Base-by-base conservation (phyloP, 2,888 invertebrate genomes). In the Acrobasis suavella region DNA sequence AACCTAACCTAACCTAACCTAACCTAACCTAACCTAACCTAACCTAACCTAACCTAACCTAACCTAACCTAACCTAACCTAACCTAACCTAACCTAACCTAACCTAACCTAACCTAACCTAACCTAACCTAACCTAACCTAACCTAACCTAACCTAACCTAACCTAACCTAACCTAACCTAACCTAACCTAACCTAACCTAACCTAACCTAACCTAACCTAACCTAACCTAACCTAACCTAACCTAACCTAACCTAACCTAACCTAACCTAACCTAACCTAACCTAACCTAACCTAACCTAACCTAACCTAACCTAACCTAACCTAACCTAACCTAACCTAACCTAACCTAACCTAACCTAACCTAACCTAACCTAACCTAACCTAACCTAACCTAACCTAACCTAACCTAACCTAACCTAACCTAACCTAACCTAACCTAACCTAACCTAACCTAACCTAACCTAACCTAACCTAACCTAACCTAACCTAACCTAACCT, bases 11-110 rank as follows among this genome's bases (percentile, higher is more conserved):
- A n/a, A n/a, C n/a, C n/a, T n/a, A n/a, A n/a, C n/a, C n/a, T n/a
- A 64, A 65, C 65, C 68, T 65, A 65, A 66, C 67, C 66, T 65
- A 56, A 61, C 64, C 64, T 60, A 63, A 65, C 67, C 67, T 64
- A 69, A 69, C 68, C 68, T 67, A 68, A 68, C 68, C 66, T 65
- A 68, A 68, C 67, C 66, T 64, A 68, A 66, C 68, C 68, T 65
- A 65, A 69, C 65, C 68, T 65, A 67, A 69, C 68, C 67, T 65
- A 69, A 69, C 68, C 67, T 65, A 69, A 65, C 67, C 67, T 64
- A 67, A 67, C 69, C 69, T 66, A 69, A 69, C 68, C 67, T 64
- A 67, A 65, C 64, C 64, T 63, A 68, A 64, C 68, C 67, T 67
- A 67, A 65, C 65, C 66, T 66, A 67, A 66, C 66, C 66, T 66